A percentile compares a stretch with the other conserved stretches of the same genome.
Evolutionary conservation across 2,888 invertebrate genomes (phyloP).

Genomic region (Drosophila colorata): DNA sequence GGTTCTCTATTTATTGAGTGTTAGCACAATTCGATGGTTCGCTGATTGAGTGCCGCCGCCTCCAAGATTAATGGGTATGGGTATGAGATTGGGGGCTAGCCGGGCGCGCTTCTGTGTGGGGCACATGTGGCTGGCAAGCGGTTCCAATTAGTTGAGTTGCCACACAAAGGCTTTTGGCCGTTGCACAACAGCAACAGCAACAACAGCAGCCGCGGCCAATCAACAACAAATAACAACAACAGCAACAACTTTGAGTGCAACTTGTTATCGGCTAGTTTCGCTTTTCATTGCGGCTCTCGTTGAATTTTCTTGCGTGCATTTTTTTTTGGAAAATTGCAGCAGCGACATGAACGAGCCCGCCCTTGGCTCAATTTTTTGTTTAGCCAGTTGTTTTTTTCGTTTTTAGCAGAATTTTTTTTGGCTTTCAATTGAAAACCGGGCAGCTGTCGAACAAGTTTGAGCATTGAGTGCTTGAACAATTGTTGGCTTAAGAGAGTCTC

Average conservation of each 20-base stretch:
- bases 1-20: conserved; percentile 18
- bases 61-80: conserved; percentile 55
- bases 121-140: conserved; percentile 35
- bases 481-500: conserved; percentile 34
- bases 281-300: conserved; percentile 59
- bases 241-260: conserved; percentile 27
- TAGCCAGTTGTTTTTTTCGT: neutral
- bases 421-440: conserved; percentile 43
- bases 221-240: conserved; percentile 30
- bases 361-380: conserved; percentile 70
- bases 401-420: conserved; percentile 6
- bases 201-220: conserved; percentile 26
- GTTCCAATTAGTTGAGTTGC: conserved; percentile 53
- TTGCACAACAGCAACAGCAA: conserved; percentile 9
- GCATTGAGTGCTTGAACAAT: conserved; percentile 39
- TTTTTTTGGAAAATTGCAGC: conserved; percentile 54
- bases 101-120: conserved; percentile 22
- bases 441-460: conserved; percentile 61
- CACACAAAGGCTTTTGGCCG: conserved; percentile 40
- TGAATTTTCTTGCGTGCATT: conserved; percentile 47
- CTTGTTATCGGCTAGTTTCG: conserved; percentile 63
- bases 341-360: conserved; percentile 67
- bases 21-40: conserved; percentile 34
- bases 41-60: conserved; percentile 51
- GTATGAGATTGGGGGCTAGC: neutral